Evolutionary conservation across 2,888 invertebrate genomes (phyloP).

Genomic region (Acanthacorydalis orientalis): DNA sequence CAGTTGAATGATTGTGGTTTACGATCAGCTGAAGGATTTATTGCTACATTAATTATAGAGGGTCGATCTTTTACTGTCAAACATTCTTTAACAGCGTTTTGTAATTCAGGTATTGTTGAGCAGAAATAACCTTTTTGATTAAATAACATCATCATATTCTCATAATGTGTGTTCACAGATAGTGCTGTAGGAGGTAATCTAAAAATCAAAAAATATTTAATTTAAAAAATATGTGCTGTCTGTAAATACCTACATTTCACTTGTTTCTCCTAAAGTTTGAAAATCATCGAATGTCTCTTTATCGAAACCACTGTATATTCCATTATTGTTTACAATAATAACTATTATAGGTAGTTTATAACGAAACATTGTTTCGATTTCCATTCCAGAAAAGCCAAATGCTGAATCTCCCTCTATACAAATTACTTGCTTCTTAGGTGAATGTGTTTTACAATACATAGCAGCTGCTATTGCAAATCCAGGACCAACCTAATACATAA

Average conservation of each 20-base stretch:
- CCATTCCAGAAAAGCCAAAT: slow-evolving; percentile 97
- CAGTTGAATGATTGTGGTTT: slow-evolving; percentile 84
- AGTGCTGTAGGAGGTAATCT: slow-evolving; percentile 77
- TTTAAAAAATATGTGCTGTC: background rate
- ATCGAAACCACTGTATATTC: slow-evolving; percentile 80
- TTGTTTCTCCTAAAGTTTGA: slow-evolving; percentile 46
- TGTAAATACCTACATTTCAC: slow-evolving; percentile 48
- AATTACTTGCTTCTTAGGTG: slow-evolving; percentile 66
- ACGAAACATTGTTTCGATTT: slow-evolving; percentile 89
- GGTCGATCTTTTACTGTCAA: slow-evolving; percentile 56
- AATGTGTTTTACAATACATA: slow-evolving; percentile 67
- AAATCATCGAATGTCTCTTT: slow-evolving; percentile 55
- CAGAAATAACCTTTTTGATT: slow-evolving; percentile 68
- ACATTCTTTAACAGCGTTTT: slow-evolving; percentile 47
- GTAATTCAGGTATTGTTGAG: slow-evolving; percentile 58
- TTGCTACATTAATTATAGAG: slow-evolving; percentile 79
- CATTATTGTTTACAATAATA: slow-evolving; percentile 88
- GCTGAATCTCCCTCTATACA: slow-evolving; percentile 96
- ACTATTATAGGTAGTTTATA: slow-evolving; percentile 84
- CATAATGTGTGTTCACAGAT: slow-evolving; percentile 65
- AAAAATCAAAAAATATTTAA: slow-evolving; percentile 14
- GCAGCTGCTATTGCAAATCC: slow-evolving; percentile 89
- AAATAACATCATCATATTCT: slow-evolving; percentile 79
- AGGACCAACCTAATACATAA: slow-evolving; percentile 53
- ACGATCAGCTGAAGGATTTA: slow-evolving; percentile 72